These are phyloP conservation scores for Entomobrya multifasciata DNA, from an alignment of 2,888 invertebrate species.

Conservation along the genomic window DNA sequence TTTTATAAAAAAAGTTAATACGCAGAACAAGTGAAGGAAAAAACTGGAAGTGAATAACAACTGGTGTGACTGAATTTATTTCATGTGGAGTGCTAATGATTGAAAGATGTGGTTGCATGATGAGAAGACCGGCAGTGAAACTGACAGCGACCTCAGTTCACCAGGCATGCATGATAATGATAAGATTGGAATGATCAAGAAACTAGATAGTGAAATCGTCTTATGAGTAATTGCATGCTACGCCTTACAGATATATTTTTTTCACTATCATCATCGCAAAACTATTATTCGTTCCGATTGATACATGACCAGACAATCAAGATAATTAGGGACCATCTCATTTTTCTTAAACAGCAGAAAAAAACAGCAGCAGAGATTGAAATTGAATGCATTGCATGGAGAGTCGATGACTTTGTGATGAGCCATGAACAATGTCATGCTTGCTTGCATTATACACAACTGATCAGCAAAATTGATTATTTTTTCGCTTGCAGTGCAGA, in stretches of 20 bases:
- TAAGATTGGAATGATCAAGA: constrained; percentile 9
- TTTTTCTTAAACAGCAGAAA: constrained; percentile 43
- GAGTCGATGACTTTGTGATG: constrained; percentile 58
- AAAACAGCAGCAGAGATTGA: neutral
- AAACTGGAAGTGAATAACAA: constrained; percentile 35
- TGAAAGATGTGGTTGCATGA: constrained; percentile 66
- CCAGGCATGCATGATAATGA: neutral
- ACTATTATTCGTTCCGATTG: constrained; percentile 53
- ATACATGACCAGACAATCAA: constrained; percentile 73
- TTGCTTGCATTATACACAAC: constrained; percentile 17
- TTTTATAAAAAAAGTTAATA: constrained; percentile 6
- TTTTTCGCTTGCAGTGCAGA: constrained; percentile 4
- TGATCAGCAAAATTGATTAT: constrained; percentile 51
- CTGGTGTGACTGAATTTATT: constrained; percentile 66
- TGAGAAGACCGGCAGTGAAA: constrained; percentile 50
- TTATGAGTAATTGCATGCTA: neutral
- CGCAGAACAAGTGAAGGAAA: constrained; percentile 43
- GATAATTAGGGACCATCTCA: constrained; percentile 65
- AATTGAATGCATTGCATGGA: constrained; percentile 13
- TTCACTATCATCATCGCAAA: too few relatives aligned
- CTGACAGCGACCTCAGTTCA: constrained; percentile 47
- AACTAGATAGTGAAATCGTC: neutral
- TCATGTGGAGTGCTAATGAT: constrained; percentile 67
- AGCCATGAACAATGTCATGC: constrained; percentile 48
- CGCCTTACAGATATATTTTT: constrained; percentile 32